These are phyloP conservation scores for Trachops cirrhosus DNA, from an alignment of 2,797 vertebrate species.

Conservation along the genomic window DNA sequence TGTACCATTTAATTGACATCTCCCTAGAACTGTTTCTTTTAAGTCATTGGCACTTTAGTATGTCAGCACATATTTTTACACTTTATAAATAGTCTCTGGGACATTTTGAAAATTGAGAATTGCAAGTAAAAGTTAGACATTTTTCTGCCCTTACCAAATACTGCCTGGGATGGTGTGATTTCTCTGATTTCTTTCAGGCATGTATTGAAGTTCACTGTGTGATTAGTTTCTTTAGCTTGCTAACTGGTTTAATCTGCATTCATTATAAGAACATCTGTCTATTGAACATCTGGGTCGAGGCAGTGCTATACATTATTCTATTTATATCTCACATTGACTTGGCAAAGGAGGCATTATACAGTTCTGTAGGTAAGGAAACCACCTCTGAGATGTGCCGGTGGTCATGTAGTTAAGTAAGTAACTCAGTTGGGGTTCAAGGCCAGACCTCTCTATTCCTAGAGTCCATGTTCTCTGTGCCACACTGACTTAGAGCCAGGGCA, in stretches of 20 bases:
- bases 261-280: background rate
- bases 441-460: background rate
- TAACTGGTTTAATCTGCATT: constrained; percentile 10
- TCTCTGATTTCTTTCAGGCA: background rate
- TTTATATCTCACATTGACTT: background rate
- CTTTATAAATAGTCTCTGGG: constrained; percentile 58
- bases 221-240: constrained; percentile 1
- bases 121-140: constrained; percentile 30
- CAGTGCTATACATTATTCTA: background rate
- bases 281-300: background rate
- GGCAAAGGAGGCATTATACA: background rate
- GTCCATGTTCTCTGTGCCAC: background rate
- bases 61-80: constrained; percentile 55
- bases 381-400: background rate
- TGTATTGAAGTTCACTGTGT: background rate
- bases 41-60: constrained; percentile 22
- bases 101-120: constrained; percentile 63
- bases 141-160: constrained; percentile 37
- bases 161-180: constrained; percentile 19
- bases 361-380: background rate
- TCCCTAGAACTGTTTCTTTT: constrained; percentile 41
- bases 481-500: background rate
- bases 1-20: background rate
- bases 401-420: background rate
- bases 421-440: background rate